Evolutionary conservation across 2,888 invertebrate genomes (phyloP), one percentile per base, ranked within the genome.

Genomic region (Synanthedon tipuliformis): DNA sequence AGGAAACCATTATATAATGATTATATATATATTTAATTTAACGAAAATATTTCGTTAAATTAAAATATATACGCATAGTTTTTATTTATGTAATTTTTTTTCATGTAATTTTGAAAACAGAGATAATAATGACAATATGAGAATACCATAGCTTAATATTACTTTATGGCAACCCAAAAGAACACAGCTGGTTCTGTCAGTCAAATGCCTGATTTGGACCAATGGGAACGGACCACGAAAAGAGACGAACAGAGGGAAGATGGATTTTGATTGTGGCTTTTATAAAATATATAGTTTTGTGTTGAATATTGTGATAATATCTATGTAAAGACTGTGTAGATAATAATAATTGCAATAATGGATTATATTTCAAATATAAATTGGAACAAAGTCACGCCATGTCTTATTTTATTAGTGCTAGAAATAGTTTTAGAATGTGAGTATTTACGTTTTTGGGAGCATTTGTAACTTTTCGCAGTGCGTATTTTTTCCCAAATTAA

Each of bases 401-500:
- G 90, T 82, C 80, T 92, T 75, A 80, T 92, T 66, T 81, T 93
- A 66, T 84, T 93, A 82, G 78, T 91, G 57, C 78, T 92, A 79
- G 91, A 92, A 88, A 73, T 92, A 74, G 88, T 92, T 69, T 88
- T 92, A 80, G 91, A 93, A 78, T 91, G 92, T 92, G 76, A 84
- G 88, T 81, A 58, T 55, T 48, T 34, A 52, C 50, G 48, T 52
- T 60, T 34, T 34, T 34, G 10, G 34, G 48, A 55, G 53, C 51
- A 51, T 55, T 23, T 53, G 57, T 61, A 61, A 55, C 54, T 54
- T 53, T 52, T 57, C 34, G 18, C 50, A 34, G 62, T 61, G 69
- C 73, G 68, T 59, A 58, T 61, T 65, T 23, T 12, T 66, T 64
- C 59, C 56, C 56, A 57, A 53, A 64, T 62, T 61, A 45, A 60